Evolutionary conservation across 1,140 invertebrate genomes (phyloP).

Genomic region (Oscheius sp.): DNA sequence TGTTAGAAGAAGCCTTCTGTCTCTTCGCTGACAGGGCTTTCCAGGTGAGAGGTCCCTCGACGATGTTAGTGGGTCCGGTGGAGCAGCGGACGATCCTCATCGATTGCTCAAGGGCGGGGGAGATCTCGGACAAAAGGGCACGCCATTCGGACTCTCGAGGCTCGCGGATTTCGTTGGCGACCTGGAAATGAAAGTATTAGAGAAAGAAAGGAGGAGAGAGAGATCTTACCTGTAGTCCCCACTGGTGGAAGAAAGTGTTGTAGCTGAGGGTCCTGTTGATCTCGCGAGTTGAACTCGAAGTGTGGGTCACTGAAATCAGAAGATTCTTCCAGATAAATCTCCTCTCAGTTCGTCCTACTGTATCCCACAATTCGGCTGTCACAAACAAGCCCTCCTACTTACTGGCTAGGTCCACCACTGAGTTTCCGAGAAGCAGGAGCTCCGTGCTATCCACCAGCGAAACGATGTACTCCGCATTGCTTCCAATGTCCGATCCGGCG

Average conservation of each 20-base stretch:
- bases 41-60: constrained; percentile 37
- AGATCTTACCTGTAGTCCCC: constrained; percentile 17
- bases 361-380: neutral
- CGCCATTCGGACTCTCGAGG: constrained; percentile 6
- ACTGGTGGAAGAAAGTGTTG: constrained; percentile 22
- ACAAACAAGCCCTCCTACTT: neutral
- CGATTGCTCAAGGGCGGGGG: constrained; percentile 1
- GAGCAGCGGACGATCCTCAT: constrained; percentile 6
- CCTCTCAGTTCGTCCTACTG: neutral
- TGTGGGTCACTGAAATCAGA: no score
- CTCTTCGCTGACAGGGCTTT: constrained; percentile 13
- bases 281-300: neutral
- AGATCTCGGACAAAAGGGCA: neutral
- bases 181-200: constrained; percentile 2
- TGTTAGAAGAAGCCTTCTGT: neutral
- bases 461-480: constrained; percentile 14
- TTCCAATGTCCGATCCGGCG: neutral
- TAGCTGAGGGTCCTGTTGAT: neutral
- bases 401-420: constrained; percentile 6
- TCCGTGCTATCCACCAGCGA: constrained; percentile 14
- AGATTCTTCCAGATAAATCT: neutral
- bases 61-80: no score
- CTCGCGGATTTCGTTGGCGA: constrained; percentile 19
- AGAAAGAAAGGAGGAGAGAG: no score
- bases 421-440: constrained; percentile 25